These are phyloP conservation scores for Drosophila subsilvestris DNA, from an alignment of 2,888 invertebrate genomes.

Conservation along the genomic window DNA sequence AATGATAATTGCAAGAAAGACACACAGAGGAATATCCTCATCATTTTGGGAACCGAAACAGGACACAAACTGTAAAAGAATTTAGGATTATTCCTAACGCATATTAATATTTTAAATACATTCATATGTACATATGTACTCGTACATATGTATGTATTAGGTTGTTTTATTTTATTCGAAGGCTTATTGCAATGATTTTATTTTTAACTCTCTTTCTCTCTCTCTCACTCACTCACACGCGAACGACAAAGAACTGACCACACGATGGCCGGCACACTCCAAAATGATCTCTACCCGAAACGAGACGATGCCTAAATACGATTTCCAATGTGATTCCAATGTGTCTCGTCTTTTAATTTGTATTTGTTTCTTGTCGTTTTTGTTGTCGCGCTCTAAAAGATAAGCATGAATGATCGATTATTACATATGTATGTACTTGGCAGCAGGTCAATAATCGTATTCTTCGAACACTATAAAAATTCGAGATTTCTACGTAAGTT, in stretches of 20 bases:
- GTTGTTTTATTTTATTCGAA: conserved; percentile 1
- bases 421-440: too few relatives aligned
- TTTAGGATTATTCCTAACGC: neutral
- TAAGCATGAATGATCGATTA: too few relatives aligned
- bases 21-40: conserved; percentile 56
- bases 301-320: conserved; percentile 49
- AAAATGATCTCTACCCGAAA: conserved; percentile 29
- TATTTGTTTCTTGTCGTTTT: too few relatives aligned
- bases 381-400: too few relatives aligned
- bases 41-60: conserved; percentile 53
- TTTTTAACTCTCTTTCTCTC: neutral
- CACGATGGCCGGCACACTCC: conserved; percentile 15
- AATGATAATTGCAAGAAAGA: conserved; percentile 68
- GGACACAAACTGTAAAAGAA: conserved; percentile 3
- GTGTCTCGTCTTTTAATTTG: too few relatives aligned
- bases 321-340: neutral
- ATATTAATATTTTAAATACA: too few relatives aligned
- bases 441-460: too few relatives aligned
- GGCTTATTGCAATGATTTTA: neutral
- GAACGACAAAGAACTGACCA: conserved; percentile 8
- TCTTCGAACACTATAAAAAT: too few relatives aligned
- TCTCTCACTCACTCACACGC: neutral
- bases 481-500: too few relatives aligned
- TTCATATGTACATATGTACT: too few relatives aligned
- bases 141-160: too few relatives aligned